Evolutionary conservation across 2,113 vertebrate species (phyloP), one percentile per base, ranked within the genome.

Genomic region (Brachypodius melanocephalos): DNA sequence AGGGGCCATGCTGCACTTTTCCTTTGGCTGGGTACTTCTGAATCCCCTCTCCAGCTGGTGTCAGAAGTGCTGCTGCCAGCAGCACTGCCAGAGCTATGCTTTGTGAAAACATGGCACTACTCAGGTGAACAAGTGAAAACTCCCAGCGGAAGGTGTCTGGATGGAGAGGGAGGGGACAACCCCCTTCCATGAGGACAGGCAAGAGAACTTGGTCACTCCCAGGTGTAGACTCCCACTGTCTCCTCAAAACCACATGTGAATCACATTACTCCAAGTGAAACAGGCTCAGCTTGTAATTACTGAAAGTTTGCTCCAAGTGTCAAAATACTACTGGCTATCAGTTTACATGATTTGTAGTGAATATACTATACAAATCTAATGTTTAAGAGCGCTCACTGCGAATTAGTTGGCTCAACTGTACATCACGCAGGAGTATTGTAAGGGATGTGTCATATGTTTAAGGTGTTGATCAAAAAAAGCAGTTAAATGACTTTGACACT

Each of bases 1-100:
- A n/a, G 36, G 0, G 7, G 24, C 71, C 34, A 9, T 0, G 0
- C 43, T 8, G 20, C 31, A n/a, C 40, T 20, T 2, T 1, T 12
- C 45, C 69, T 11, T 3, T 7, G 63, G 7, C 19, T 3, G 15
- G 34, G 21, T 25, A 18, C 28, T 25, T 8, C 26, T 2, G 25
- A 5, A 31, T 8, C 8, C 4, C 11, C 76, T 24, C 78, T 58
- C 28, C 65, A 32, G 42, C 6, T 22, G 45, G 55, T 80, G 28
- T 25, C 2, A 6, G 3, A 31, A 52, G 31, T 2, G 48, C 71
- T 36, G 38, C 83, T 68, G 22, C 58, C 58, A 76, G 59, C 69
- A 51, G 17, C n/a, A 18, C 10, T 2, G 2, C 65, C 55, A 9
- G 46, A 87, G 69, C 28, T 7, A 14, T 32, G 49, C 9, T 55